A percentile compares a stretch with the other conserved stretches of the same genome.
Evolutionary conservation across 1,140 invertebrate species (phyloP).

Genomic region (Palaemon carinicauda): DNA sequence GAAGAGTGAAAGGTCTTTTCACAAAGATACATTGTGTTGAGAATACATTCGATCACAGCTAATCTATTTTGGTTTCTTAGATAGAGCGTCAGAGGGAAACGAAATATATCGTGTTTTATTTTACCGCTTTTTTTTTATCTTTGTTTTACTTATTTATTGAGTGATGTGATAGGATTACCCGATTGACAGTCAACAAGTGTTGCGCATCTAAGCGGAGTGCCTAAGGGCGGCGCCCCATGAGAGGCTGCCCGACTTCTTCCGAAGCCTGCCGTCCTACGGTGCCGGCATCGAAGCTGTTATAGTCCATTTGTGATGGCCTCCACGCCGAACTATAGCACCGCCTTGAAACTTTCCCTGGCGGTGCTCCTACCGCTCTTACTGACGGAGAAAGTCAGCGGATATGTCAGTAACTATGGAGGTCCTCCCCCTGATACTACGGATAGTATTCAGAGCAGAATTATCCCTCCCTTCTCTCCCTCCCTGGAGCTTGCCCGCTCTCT

Average conservation of each 20-base stretch:
- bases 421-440: neutral
- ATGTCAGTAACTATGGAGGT: neutral
- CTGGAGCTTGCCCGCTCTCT: conserved; percentile 20
- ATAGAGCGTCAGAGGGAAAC: no score
- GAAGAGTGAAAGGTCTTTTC: no score
- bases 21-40: no score
- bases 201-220: neutral
- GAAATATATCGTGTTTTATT: no score
- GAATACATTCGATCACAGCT: no score
- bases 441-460: neutral
- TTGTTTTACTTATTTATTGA: no score
- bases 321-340: neutral
- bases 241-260: neutral
- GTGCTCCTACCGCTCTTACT: neutral
- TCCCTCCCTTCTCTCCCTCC: conserved; percentile 34
- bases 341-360: neutral
- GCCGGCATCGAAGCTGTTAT: neutral
- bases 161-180: no score
- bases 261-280: neutral
- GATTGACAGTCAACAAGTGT: no score
- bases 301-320: neutral
- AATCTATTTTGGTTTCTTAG: no score
- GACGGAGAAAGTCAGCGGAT: neutral
- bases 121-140: no score
- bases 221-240: neutral